These are phyloP conservation scores for Charina bottae DNA, from an alignment of 2,113 vertebrate species.

Conservation along the genomic window DNA sequence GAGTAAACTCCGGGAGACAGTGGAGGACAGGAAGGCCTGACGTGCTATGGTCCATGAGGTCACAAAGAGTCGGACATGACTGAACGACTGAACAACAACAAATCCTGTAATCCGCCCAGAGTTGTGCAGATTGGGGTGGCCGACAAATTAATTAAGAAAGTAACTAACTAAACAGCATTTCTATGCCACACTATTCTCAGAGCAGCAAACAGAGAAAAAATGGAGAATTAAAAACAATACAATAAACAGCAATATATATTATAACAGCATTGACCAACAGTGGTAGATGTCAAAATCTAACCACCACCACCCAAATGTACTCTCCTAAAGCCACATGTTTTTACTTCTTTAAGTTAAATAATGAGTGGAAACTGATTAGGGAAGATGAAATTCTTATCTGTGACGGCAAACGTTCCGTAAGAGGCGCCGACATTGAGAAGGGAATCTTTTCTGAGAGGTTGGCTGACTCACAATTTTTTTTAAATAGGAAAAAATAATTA, in stretches of 20 bases:
- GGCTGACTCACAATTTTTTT: background rate
- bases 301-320: background rate
- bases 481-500: background rate
- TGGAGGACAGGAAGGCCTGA: no score
- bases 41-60: no score
- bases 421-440: background rate
- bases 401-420: background rate
- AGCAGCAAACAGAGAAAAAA: background rate
- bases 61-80: no score
- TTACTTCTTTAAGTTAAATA: background rate
- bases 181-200: background rate
- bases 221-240: background rate
- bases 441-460: background rate
- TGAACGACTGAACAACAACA: no score
- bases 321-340: background rate
- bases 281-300: background rate
- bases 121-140: background rate
- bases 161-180: background rate
- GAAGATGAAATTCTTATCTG: background rate
- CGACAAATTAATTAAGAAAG: background rate
- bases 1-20: no score
- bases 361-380: background rate
- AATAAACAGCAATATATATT: background rate
- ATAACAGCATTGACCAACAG: background rate
- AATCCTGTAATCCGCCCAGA: background rate